A percentile compares a stretch with the other conserved stretches of the same genome.
These are phyloP conservation scores for Psilanteris sp. DNA, from an alignment of 1,140 invertebrate species.

Conservation along the genomic window DNA sequence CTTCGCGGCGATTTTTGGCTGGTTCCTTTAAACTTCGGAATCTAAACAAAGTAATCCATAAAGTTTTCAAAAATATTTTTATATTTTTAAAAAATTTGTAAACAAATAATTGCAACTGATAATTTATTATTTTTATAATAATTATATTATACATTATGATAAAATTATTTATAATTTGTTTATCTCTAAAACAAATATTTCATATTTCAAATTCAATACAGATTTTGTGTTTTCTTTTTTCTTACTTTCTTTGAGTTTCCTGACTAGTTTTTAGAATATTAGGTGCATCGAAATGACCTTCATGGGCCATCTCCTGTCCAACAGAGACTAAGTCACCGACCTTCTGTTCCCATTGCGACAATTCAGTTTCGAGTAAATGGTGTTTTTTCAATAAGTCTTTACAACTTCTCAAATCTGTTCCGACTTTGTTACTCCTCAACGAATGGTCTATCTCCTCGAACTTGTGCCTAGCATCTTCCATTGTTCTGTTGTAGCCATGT, in stretches of 20 bases:
- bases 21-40: slow-evolving; percentile 84
- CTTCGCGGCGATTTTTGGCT: slow-evolving; percentile 84
- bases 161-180: too few species aligned
- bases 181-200: too few species aligned
- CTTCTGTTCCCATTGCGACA: slow-evolving; percentile 87
- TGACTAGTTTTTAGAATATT: slow-evolving; percentile 90
- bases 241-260: slow-evolving; percentile 85
- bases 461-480: slow-evolving; percentile 90
- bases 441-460: slow-evolving; percentile 88
- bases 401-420: slow-evolving; percentile 91
- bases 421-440: slow-evolving; percentile 89
- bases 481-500: slow-evolving; percentile 87
- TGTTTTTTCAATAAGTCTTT: slow-evolving; percentile 94
- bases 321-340: slow-evolving; percentile 87
- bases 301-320: slow-evolving; percentile 93
- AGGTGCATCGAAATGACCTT: slow-evolving; percentile 95
- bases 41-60: slow-evolving; percentile 67
- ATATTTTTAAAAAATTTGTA: neutral
- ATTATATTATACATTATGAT: too few species aligned
- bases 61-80: too few species aligned
- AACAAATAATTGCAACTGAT: too few species aligned
- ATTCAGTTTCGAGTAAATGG: slow-evolving; percentile 88
- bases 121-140: too few species aligned
- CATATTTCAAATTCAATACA: too few species aligned
- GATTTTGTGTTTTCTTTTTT: too few species aligned